phyloP scores from a whole-genome alignment of 2,797 vertebrate genomes.

The Taenioides sp. region DNA sequence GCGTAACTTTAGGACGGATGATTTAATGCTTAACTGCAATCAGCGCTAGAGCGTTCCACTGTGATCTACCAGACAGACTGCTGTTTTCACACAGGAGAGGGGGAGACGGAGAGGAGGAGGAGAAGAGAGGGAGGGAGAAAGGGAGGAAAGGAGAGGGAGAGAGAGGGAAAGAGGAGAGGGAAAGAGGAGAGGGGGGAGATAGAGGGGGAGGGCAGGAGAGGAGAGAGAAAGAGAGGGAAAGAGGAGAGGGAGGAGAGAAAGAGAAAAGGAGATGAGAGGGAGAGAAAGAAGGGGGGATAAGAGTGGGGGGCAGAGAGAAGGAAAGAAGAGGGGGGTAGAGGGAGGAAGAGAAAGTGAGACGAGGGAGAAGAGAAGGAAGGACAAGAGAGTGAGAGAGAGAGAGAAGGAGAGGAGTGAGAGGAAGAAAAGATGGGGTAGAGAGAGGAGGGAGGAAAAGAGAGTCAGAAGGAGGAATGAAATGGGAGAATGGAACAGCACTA shows the following conservation, averaged over 20 bases:
- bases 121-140: background rate
- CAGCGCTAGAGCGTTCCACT: slow-evolving; percentile 79
- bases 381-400: background rate
- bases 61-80: slow-evolving; percentile 71
- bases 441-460: background rate
- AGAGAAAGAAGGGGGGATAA: background rate
- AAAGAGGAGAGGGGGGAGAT: background rate
- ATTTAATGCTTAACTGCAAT: slow-evolving; percentile 84
- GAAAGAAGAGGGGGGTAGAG: background rate
- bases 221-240: background rate
- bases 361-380: background rate
- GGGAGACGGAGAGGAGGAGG: too few species aligned
- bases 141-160: background rate
- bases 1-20: slow-evolving; percentile 46
- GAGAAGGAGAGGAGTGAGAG: background rate
- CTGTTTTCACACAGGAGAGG: slow-evolving; percentile 46
- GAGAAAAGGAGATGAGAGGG: background rate
- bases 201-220: background rate
- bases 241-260: too few species aligned
- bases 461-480: background rate
- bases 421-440: background rate
- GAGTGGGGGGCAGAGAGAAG: too few species aligned
- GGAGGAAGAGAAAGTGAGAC: too few species aligned
- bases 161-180: too few species aligned
- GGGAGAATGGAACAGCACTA: background rate